These are phyloP conservation scores for Anodontia alba DNA, from an alignment of 2,888 invertebrate genomes.

Conservation along the genomic window DNA sequence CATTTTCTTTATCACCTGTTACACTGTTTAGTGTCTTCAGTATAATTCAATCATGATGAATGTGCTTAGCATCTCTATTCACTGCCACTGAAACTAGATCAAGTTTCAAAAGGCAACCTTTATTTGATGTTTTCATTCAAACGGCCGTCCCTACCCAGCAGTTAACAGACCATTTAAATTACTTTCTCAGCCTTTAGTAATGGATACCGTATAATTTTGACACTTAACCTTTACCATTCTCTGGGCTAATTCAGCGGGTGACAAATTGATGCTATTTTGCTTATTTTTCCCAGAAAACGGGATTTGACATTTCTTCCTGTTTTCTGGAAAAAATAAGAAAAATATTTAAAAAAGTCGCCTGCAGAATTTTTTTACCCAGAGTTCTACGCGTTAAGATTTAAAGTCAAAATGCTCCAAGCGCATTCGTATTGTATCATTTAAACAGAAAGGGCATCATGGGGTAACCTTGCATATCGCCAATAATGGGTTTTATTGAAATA, in stretches of 20 bases:
- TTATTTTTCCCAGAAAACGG: no score
- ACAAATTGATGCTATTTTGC: no score
- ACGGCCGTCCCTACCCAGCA: background rate
- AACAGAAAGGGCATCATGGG: background rate
- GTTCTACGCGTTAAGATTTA: no score
- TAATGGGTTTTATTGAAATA: background rate
- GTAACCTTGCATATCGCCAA: background rate
- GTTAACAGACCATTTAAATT: constrained; percentile 46
- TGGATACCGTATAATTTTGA: constrained; percentile 49
- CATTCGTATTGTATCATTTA: background rate
- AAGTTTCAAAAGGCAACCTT: constrained; percentile 12
- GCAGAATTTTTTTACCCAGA: no score
- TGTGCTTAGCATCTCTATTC: constrained; percentile 4
- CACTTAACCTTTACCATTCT: no score
- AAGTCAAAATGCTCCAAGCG: constrained; percentile 5
- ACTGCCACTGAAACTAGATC: constrained; percentile 3
- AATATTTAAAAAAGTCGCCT: no score
- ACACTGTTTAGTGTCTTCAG: constrained; percentile 7
- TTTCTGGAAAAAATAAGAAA: no score
- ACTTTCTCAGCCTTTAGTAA: constrained; percentile 41
- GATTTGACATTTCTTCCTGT: no score
- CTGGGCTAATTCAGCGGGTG: no score
- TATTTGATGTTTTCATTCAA: constrained; percentile 18
- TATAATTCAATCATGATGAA: constrained; percentile 14
- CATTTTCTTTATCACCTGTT: background rate